A percentile compares a stretch with the other conserved stretches of the same genome.
phyloP scores from a whole-genome alignment of 2,797 vertebrate species.

The Takifugu ocellatus region DNA sequence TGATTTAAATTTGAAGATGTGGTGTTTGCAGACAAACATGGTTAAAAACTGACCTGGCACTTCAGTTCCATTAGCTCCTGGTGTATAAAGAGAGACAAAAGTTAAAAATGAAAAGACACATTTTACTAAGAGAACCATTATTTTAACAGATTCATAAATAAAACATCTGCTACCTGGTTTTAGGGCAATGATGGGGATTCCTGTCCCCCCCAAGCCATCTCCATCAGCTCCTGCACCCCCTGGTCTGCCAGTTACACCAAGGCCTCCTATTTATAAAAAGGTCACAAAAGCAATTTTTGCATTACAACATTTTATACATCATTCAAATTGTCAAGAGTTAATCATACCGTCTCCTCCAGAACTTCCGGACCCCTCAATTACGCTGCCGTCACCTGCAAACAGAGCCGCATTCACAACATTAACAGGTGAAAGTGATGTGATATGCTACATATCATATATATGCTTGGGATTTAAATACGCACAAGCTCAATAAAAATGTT shows the following conservation, averaged over 20 bases:
- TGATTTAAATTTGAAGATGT: no score
- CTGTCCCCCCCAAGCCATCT: conserved; percentile 65
- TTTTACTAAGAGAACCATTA: background rate
- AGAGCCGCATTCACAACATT: conserved; percentile 9
- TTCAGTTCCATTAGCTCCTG: conserved; percentile 55
- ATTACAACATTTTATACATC: conserved; percentile 2
- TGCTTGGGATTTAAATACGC: no score
- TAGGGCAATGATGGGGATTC: conserved; percentile 70
- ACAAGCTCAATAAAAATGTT: background rate
- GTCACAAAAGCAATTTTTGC: background rate
- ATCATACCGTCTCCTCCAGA: conserved; percentile 70
- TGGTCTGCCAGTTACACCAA: conserved; percentile 58
- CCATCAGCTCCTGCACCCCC: conserved; percentile 43
- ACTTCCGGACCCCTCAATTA: conserved; percentile 74
- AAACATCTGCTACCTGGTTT: conserved; percentile 62
- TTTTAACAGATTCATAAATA: background rate
- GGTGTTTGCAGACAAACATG: background rate
- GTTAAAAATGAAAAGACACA: background rate
- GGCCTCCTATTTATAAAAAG: conserved; percentile 43
- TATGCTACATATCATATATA: no score
- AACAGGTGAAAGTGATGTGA: conserved; percentile 1
- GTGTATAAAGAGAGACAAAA: conserved; percentile 21
- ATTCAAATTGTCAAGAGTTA: conserved; percentile 1
- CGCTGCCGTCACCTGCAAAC: conserved; percentile 62
- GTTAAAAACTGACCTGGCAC: conserved; percentile 51